Base-by-base conservation (phyloP, 2,888 invertebrate genomes). In the Coleophora flavipennella region DNA sequence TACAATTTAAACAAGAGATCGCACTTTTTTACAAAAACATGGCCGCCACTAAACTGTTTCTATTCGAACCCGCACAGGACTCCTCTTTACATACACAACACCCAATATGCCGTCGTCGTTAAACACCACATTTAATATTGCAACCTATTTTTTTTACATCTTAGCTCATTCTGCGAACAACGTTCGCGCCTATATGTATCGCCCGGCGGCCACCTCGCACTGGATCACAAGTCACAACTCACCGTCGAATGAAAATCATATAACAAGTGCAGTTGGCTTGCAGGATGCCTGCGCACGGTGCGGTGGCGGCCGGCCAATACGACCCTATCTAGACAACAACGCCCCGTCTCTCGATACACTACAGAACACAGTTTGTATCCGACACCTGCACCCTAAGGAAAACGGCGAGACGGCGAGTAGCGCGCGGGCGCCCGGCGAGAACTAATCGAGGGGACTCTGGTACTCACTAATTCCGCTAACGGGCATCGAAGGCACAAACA, bases 291-390 rank as follows among this genome's bases (percentile, higher is more conserved):
- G 26, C 33, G 40, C 47, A 34, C 12, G 36, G 40, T 43, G 35
- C 12, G 36, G 40, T 43, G 42, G 40, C 43, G 46, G 40, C 31
- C 59, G 50, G 45, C 57, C 49, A 55, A 57, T 66, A 70, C 75
- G 67, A 65, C 66, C 74, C 75, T 80, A 78, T 74, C 77, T 78
- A 79, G 58, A 67, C 70, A 69, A 63, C 20, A 12, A 75, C 73
- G 71, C 77, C 75, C 76, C 73, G 71, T 77, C 75, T 59, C 68
- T 72, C 76, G 70, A 71, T 78, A 80, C 78, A 57, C 80, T 81
- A 81, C 78, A 72, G 80, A 81, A 80, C 80, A 80, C 83, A 80
- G 69, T 75, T 74, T 74, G 79, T 80, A 83, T 80, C 81, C 79
- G 67, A 64, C 73, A 54, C 61, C 67, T 72, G 70, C 71, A 54